Evolutionary conservation across 2,888 invertebrate species (phyloP).

Genomic region (Drosophila bunnanda): DNA sequence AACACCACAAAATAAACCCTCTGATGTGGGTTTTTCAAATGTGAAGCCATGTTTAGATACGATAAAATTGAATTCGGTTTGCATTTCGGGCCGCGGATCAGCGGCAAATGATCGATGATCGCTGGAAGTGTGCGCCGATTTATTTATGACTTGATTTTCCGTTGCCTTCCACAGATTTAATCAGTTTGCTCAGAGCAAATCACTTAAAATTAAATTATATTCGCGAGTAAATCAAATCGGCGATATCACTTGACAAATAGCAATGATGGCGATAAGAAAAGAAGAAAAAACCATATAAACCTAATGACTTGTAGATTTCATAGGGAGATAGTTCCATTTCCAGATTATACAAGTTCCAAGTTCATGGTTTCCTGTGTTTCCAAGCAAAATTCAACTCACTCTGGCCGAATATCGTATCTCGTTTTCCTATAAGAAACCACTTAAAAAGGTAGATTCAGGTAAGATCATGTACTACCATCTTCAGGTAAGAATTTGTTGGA

Average conservation of each 20-base stretch:
- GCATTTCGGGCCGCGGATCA: slow-evolving; percentile 35
- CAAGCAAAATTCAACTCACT: slow-evolving; percentile 15
- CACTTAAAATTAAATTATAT: slow-evolving; percentile 53
- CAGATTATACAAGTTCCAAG: neutral
- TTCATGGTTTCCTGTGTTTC: neutral
- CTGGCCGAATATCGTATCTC: slow-evolving; percentile 17
- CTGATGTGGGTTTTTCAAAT: slow-evolving; percentile 76
- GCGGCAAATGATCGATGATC: slow-evolving; percentile 77
- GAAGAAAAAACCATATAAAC: neutral
- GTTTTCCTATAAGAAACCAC: slow-evolving; percentile 31
- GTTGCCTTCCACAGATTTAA: slow-evolving; percentile 55
- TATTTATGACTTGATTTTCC: slow-evolving; percentile 77
- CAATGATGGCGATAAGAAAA: slow-evolving; percentile 23
- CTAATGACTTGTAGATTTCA: slow-evolving; percentile 1
- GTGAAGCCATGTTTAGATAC: slow-evolving; percentile 77
- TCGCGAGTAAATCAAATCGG: slow-evolving; percentile 60
- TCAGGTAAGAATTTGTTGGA: slow-evolving; percentile 33
- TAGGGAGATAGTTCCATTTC: neutral
- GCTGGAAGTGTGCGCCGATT: slow-evolving; percentile 77
- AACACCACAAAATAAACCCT: slow-evolving; percentile 45
- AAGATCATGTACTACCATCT: neutral
- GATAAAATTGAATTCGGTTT: slow-evolving; percentile 72
- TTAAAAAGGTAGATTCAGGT: slow-evolving; percentile 9
- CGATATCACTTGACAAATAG: slow-evolving; percentile 47
- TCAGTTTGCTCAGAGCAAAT: slow-evolving; percentile 63